A percentile compares a stretch with the other conserved stretches of the same genome.
phyloP scores from a whole-genome alignment of 2,113 vertebrate species.

The Chauna torquata region DNA sequence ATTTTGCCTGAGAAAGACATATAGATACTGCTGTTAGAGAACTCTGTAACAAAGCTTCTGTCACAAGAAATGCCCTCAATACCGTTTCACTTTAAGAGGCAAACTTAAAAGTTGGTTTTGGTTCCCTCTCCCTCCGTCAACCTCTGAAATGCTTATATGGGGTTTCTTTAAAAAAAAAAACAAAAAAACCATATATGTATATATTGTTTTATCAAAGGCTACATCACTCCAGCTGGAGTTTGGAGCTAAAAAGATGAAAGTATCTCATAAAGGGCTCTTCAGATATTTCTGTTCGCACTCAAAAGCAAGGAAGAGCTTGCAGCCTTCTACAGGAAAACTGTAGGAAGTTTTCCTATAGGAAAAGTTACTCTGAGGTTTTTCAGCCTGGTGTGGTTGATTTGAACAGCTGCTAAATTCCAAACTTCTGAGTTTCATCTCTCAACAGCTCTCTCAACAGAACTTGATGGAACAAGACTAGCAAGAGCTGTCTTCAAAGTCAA shows the following conservation, averaged over 20 bases:
- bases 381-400: not conserved
- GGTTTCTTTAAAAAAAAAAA: not conserved
- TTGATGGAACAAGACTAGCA: not conserved
- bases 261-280: not conserved
- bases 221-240: not conserved
- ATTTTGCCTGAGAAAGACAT: not conserved
- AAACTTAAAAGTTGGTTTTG: not conserved
- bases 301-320: not conserved
- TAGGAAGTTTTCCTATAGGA: not conserved
- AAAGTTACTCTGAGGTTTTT: not conserved
- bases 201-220: not conserved
- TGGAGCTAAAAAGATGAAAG: not conserved
- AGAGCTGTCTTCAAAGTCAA: not conserved
- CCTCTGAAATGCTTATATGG: not conserved
- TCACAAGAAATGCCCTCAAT: not conserved
- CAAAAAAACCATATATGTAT: not conserved
- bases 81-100: not conserved
- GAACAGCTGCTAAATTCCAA: not conserved
- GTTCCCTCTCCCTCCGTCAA: not conserved
- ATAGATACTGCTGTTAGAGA: not conserved
- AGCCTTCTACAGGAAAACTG: not conserved
- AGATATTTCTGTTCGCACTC: not conserved
- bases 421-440: not conserved
- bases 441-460: not conserved
- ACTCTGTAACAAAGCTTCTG: rapidly evolving